Evolutionary conservation across 2,888 invertebrate genomes (phyloP).

Genomic region (Noctuana brunneofusca): DNA sequence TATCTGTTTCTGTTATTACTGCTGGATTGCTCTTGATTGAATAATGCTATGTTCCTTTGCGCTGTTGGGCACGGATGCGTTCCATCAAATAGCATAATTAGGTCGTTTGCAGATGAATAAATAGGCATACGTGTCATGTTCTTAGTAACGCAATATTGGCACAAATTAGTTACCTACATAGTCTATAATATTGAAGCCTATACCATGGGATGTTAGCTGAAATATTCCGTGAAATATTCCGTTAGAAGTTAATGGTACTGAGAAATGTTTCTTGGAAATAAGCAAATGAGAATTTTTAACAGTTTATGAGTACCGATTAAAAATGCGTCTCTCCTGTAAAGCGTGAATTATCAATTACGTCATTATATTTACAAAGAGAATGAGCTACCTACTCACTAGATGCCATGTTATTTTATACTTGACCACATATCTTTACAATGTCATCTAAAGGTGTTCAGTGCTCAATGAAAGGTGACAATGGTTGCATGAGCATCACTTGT

Average conservation of each 20-base stretch:
- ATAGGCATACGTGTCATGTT: constrained; percentile 9
- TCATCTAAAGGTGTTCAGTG: constrained; percentile 13
- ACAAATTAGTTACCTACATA: not conserved
- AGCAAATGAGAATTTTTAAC: too few species aligned
- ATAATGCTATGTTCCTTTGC: constrained; percentile 27
- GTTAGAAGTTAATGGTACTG: too few species aligned
- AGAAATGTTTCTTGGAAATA: too few species aligned
- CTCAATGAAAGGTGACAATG: constrained; percentile 10
- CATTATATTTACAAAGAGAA: too few species aligned
- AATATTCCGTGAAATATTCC: too few species aligned
- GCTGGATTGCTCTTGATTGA: constrained; percentile 27
- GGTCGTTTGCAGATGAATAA: constrained; percentile 7
- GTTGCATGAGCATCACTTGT: constrained; percentile 7
- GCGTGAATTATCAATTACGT: too few species aligned
- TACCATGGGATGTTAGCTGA: too few species aligned
- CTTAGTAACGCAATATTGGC: not conserved
- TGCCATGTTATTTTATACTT: not conserved
- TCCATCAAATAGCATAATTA: constrained; percentile 23
- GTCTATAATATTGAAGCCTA: too few species aligned
- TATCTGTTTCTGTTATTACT: constrained; percentile 25
- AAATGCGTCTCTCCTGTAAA: too few species aligned
- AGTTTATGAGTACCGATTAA: too few species aligned
- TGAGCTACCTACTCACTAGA: not conserved
- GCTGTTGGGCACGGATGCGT: constrained; percentile 14
- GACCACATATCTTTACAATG: not conserved